Percentiles rank a stretch among this genome's conserved stretches.
phyloP scores from a whole-genome alignment of 2,797 vertebrate species.

The Amazona finschi region DNA sequence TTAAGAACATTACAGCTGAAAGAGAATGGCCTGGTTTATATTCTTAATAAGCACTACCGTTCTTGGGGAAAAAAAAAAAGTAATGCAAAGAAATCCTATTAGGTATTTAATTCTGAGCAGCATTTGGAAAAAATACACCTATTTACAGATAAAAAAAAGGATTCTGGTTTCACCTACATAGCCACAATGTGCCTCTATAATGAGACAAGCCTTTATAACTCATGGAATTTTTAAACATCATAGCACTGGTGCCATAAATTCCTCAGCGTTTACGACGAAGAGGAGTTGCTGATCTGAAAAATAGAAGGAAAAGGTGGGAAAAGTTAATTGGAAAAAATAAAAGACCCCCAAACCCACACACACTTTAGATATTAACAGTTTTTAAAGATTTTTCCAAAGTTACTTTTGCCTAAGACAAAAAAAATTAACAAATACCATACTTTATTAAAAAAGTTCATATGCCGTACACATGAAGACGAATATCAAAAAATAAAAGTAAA shows the following conservation, averaged over 20 bases:
- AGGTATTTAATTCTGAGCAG: constrained; percentile 85
- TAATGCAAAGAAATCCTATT: constrained; percentile 89
- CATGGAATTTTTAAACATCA: constrained; percentile 97
- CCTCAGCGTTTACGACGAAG: constrained; percentile 94
- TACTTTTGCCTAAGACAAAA: constrained; percentile 67
- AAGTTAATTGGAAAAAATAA: constrained; percentile 73
- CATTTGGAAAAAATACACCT: constrained; percentile 90
- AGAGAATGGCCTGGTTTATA: constrained; percentile 81
- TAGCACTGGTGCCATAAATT: constrained; percentile 82
- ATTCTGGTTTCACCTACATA: constrained; percentile 93
- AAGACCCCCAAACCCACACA: constrained; percentile 59
- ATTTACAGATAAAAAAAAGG: constrained; percentile 92
- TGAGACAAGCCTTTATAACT: constrained; percentile 99
- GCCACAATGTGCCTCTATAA: constrained; percentile 97
- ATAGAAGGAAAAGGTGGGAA: constrained; percentile 75
- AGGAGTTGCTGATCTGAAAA: constrained; percentile 92
- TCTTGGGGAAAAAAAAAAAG: constrained; percentile 78
- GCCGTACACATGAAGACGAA: constrained; percentile 76
- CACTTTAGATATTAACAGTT: constrained; percentile 71
- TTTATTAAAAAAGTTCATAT: constrained; percentile 70
- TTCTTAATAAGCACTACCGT: constrained; percentile 80
- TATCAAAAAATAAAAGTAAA: constrained; percentile 67
- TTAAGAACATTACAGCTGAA: constrained; percentile 85
- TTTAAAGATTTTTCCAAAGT: constrained; percentile 67
- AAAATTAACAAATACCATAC: constrained; percentile 73